phyloP scores from a whole-genome alignment of 2,888 invertebrate species.

The Ennomos erosarius region DNA sequence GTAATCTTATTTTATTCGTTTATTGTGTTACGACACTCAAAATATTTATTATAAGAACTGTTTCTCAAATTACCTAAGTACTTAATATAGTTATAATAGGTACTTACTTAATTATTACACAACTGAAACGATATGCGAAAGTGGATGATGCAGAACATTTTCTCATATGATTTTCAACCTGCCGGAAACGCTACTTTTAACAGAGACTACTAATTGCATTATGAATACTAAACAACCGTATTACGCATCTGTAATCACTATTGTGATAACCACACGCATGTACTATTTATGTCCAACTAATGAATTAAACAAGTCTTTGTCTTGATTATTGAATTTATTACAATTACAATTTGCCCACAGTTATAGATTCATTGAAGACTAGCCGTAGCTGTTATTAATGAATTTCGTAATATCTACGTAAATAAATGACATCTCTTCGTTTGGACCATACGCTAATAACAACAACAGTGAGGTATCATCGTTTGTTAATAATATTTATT shows the following conservation, averaged over 20 bases:
- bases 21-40: no score
- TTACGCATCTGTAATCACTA: conserved; percentile 33
- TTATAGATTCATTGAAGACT: conserved; percentile 20
- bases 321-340: conserved; percentile 38
- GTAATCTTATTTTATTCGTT: no score
- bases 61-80: no score
- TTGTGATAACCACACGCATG: conserved; percentile 39
- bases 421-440: background rate
- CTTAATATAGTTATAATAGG: no score
- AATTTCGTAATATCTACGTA: background rate
- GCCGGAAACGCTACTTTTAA: conserved; percentile 36
- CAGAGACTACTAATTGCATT: conserved; percentile 34
- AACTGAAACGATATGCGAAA: no score
- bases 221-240: conserved; percentile 37
- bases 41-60: no score
- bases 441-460: conserved; percentile 37
- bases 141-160: conserved; percentile 11
- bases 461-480: conserved; percentile 42
- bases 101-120: no score
- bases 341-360: conserved; percentile 10
- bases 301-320: conserved; percentile 47
- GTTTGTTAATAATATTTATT: conserved; percentile 42
- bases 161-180: conserved; percentile 21
- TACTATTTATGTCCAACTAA: conserved; percentile 38
- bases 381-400: background rate